Evolutionary conservation across 2,797 vertebrate genomes (phyloP).

Genomic region (Pitangus sulphuratus): DNA sequence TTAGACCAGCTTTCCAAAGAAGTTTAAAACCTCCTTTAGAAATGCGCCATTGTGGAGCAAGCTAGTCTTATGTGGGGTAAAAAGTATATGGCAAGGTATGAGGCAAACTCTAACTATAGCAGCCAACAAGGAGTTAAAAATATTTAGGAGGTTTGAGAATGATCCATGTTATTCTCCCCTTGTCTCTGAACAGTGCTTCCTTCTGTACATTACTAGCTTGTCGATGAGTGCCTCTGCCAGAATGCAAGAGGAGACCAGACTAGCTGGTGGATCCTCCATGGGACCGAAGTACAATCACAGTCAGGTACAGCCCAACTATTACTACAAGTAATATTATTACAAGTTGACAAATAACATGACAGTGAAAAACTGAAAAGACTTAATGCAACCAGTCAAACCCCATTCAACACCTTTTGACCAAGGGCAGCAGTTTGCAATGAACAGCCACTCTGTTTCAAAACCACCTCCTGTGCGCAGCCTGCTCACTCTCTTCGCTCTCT

Average conservation of each 20-base stretch:
- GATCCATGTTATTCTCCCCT: background rate
- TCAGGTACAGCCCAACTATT: background rate
- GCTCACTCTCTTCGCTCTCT: background rate
- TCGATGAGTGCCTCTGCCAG: background rate
- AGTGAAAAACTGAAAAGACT: constrained; percentile 32
- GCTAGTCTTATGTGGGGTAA: background rate
- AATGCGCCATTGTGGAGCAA: background rate
- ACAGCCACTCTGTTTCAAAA: background rate
- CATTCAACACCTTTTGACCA: constrained; percentile 13
- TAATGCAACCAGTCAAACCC: constrained; percentile 27
- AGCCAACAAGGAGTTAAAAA: background rate
- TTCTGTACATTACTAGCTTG: background rate
- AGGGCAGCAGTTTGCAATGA: constrained; percentile 2
- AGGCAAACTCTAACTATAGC: background rate
- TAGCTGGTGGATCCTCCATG: background rate
- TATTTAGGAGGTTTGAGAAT: background rate
- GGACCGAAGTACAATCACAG: background rate
- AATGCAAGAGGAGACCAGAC: background rate
- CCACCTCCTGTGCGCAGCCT: background rate
- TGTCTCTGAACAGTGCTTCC: background rate
- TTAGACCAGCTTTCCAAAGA: background rate
- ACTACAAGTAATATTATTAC: background rate
- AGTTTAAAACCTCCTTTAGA: constrained; percentile 8
- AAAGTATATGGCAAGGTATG: background rate
- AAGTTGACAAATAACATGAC: background rate